Evolutionary conservation across 2,113 vertebrate species (phyloP).

Genomic region (Lycaon pictus): DNA sequence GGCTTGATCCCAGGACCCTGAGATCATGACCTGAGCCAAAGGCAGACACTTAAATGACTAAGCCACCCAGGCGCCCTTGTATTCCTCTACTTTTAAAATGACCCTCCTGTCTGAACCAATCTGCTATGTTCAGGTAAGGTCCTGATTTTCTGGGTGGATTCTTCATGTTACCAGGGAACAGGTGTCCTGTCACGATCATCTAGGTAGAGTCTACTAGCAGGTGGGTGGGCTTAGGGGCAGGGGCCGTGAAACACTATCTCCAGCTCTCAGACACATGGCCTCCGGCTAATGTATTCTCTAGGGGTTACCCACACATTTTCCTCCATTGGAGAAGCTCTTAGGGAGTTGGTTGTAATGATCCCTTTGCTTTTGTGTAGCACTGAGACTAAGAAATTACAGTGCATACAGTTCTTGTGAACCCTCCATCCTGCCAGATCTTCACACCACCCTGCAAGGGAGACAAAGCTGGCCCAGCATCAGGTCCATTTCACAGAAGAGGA

Average conservation of each 20-base stretch:
- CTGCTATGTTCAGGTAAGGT: not conserved
- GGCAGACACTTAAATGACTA: no score
- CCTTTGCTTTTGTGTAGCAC: not conserved
- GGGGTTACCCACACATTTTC: not conserved
- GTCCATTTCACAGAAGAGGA: not conserved
- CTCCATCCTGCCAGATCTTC: not conserved
- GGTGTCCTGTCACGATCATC: not conserved
- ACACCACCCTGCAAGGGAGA: not conserved
- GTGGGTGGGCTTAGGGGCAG: not conserved
- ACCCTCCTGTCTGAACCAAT: not conserved
- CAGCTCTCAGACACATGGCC: fast-evolving
- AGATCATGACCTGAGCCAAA: no score
- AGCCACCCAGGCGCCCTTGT: not conserved
- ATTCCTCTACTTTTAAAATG: not conserved
- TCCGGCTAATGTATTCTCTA: not conserved
- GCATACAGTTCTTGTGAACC: not conserved
- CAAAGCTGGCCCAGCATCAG: not conserved
- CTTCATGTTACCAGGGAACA: not conserved
- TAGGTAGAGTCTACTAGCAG: not conserved
- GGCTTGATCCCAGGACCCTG: no score
- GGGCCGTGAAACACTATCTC: not conserved
- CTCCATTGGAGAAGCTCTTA: not conserved
- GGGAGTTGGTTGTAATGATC: not conserved
- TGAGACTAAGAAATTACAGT: not conserved
- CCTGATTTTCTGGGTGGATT: not conserved